A percentile compares a stretch with the other conserved stretches of the same genome.
These are phyloP conservation scores for Drosophila novamexicana DNA, from an alignment of 1,140 invertebrate genomes.

Conservation along the genomic window DNA sequence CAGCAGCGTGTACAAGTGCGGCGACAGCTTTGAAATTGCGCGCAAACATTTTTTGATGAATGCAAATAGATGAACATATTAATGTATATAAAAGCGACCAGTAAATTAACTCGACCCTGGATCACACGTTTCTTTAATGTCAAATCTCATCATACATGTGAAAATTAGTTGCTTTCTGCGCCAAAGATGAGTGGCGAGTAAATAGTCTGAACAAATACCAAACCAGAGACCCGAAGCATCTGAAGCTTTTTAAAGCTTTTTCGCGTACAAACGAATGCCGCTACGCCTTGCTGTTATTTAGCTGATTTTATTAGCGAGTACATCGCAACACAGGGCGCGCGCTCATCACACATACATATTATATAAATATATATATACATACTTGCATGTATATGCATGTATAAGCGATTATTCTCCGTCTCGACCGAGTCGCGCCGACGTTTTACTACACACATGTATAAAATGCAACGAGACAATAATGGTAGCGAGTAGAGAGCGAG, in stretches of 20 bases:
- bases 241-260: conserved; percentile 52
- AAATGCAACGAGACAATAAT: conserved; percentile 29
- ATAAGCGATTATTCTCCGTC: conserved; percentile 40
- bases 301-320: conserved; percentile 37
- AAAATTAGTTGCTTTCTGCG: conserved; percentile 40
- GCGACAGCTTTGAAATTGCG: conserved; percentile 45
- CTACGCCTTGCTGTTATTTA: conserved; percentile 23
- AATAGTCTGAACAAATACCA: conserved; percentile 14
- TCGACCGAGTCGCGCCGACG: conserved; percentile 37
- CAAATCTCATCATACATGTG: conserved; percentile 40
- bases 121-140: background rate
- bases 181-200: conserved; percentile 29
- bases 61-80: background rate
- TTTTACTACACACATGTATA: conserved; percentile 42
- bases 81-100: no score
- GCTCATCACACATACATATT: conserved; percentile 22
- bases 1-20: conserved; percentile 38
- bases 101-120: background rate
- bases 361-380: conserved; percentile 26
- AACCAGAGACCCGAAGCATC: conserved; percentile 13
- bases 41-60: conserved; percentile 38
- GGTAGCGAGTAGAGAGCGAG: conserved; percentile 46
- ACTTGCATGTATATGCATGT: conserved; percentile 1
- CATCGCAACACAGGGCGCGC: conserved; percentile 40
- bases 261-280: conserved; percentile 30